Conservation (phyloP, 1,140 invertebrate species). For the Planococcus citri region DNA sequence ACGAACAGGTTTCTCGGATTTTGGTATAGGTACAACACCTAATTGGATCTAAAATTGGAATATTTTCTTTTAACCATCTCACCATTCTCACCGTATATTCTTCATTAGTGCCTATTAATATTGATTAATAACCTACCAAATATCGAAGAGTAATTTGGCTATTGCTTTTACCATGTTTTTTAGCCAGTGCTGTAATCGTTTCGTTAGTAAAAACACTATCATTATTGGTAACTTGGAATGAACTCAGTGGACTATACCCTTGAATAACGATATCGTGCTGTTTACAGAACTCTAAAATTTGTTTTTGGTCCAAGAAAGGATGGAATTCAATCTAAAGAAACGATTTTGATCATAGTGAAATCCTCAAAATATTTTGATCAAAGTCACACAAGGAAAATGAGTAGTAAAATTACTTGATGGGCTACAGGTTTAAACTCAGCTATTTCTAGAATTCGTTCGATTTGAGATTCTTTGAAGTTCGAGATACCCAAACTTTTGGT, state of each 20-base stretch:
- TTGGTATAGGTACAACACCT: slow-evolving; percentile 44
- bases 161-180: slow-evolving; percentile 51
- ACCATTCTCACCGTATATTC: too few species aligned
- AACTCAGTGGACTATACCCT: slow-evolving; percentile 69
- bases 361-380: too few species aligned
- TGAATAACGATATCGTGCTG: slow-evolving; percentile 51
- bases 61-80: background rate
- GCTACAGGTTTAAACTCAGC: slow-evolving; percentile 59
- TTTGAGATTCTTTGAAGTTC: slow-evolving; percentile 74
- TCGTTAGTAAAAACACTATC: slow-evolving; percentile 52
- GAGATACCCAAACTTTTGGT: slow-evolving; percentile 70
- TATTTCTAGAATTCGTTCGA: slow-evolving; percentile 50
- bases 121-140: background rate
- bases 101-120: too few species aligned
- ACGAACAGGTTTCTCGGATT: slow-evolving; percentile 51
- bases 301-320: slow-evolving; percentile 66
- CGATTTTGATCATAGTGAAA: too few species aligned
- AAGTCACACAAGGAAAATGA: too few species aligned
- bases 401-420: slow-evolving; percentile 70
- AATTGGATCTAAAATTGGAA: slow-evolving; percentile 34
- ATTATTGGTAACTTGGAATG: slow-evolving; percentile 39
- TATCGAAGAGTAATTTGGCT: slow-evolving; percentile 51
- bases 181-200: slow-evolving; percentile 46
- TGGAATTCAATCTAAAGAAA: slow-evolving; percentile 61
- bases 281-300: slow-evolving; percentile 58